phyloP scores from a whole-genome alignment of 2,888 invertebrate genomes.

The Melipona bicolor region DNA sequence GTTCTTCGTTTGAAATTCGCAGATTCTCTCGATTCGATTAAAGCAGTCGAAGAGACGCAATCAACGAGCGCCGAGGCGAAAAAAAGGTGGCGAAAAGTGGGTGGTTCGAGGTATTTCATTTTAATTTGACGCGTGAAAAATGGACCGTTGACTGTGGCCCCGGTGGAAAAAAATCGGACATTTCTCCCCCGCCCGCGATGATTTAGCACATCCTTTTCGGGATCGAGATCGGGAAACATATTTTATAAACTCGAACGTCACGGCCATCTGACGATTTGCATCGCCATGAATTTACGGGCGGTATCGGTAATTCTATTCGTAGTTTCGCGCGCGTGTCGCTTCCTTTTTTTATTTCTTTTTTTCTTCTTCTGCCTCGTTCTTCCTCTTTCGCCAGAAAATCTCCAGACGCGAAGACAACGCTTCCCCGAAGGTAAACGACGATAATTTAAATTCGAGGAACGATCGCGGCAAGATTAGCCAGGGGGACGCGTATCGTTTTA shows the following conservation, averaged over 20 bases:
- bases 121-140: constrained; percentile 47
- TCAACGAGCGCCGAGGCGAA: neutral
- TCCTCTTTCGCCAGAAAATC: neutral
- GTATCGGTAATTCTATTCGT: constrained; percentile 32
- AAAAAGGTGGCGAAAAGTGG: neutral
- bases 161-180: constrained; percentile 41
- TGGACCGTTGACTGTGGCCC: constrained; percentile 35
- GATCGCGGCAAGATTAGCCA: constrained; percentile 35
- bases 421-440: neutral
- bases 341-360: neutral
- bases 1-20: neutral
- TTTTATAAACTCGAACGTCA: constrained; percentile 43
- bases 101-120: constrained; percentile 3
- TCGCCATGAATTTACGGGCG: constrained; percentile 36
- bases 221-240: constrained; percentile 53
- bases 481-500: constrained; percentile 35
- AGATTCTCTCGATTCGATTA: constrained; percentile 6
- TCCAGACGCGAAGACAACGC: neutral
- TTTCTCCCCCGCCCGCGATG: constrained; percentile 36
- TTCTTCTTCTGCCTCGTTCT: neutral
- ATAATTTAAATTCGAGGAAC: constrained; percentile 43
- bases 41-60: neutral
- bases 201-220: constrained; percentile 50
- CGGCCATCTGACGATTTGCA: constrained; percentile 50
- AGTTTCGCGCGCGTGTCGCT: neutral